Conservation (phyloP, 92 coral and sea anemone genomes). For the Phymanthus crucifer region DNA sequence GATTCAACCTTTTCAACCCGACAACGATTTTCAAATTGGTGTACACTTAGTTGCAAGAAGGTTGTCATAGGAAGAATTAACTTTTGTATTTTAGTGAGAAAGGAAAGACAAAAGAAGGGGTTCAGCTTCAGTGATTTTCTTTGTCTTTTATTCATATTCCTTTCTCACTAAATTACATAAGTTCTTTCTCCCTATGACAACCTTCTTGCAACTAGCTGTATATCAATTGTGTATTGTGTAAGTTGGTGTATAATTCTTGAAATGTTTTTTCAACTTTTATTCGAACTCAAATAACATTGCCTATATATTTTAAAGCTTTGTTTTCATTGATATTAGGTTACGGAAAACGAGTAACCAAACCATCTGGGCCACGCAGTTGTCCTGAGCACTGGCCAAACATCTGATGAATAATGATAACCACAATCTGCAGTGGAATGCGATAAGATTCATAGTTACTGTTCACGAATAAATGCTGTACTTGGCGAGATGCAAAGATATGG, state of each 20-base stretch:
- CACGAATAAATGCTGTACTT: neutral
- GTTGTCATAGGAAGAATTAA: no score
- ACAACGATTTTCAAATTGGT: no score
- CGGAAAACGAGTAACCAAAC: conserved; percentile 53
- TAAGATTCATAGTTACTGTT: neutral
- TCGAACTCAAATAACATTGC: neutral
- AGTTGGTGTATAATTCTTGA: neutral
- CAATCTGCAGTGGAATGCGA: neutral
- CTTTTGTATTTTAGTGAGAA: neutral
- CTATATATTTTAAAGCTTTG: neutral
- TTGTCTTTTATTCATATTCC: no score
- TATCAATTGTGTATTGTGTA: neutral
- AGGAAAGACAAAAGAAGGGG: no score
- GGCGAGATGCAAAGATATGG: neutral
- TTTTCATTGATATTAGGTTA: conserved; percentile 43
- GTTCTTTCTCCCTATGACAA: no score
- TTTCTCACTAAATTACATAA: no score
- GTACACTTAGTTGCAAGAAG: no score
- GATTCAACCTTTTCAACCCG: neutral
- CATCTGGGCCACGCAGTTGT: conserved; percentile 50
- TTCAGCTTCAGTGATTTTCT: no score
- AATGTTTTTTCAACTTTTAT: neutral
- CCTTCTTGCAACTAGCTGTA: neutral
- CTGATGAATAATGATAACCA: neutral
- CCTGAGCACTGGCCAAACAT: conserved; percentile 68